phyloP scores from a whole-genome alignment of 2,888 invertebrate genomes.

The Pomacea canaliculata region DNA sequence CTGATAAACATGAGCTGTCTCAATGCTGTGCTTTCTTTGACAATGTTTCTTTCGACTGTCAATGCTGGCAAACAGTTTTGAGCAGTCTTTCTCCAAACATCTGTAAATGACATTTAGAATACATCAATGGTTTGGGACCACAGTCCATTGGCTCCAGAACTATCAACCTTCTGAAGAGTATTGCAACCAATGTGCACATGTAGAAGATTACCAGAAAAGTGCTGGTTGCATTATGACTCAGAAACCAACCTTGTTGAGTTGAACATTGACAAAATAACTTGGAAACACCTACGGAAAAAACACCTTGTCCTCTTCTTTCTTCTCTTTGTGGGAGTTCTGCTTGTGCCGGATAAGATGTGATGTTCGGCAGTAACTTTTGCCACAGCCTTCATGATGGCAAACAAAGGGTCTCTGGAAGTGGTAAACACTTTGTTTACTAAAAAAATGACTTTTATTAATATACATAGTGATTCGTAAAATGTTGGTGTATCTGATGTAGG shows the following conservation, averaged over 20 bases:
- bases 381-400: slow-evolving; percentile 44
- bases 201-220: too few species aligned
- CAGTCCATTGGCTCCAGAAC: too few species aligned
- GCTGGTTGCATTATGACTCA: too few species aligned
- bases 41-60: slow-evolving; percentile 44
- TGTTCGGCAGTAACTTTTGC: slow-evolving; percentile 42
- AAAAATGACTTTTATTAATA: too few species aligned
- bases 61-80: slow-evolving; percentile 33
- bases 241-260: too few species aligned
- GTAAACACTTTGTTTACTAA: too few species aligned
- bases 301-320: background rate
- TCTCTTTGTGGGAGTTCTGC: slow-evolving; percentile 32
- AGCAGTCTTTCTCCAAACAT: slow-evolving; percentile 46
- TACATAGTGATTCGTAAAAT: too few species aligned
- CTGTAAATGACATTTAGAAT: slow-evolving; percentile 31
- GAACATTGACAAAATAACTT: too few species aligned
- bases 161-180: too few species aligned
- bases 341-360: slow-evolving; percentile 49
- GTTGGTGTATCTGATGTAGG: too few species aligned
- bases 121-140: background rate
- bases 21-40: slow-evolving; percentile 33
- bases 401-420: slow-evolving; percentile 45
- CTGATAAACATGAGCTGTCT: slow-evolving; percentile 32
- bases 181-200: too few species aligned
- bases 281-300: too few species aligned